These are phyloP conservation scores for Quadroppia sp. DNA, from an alignment of 2,888 invertebrate species.

Conservation along the genomic window DNA sequence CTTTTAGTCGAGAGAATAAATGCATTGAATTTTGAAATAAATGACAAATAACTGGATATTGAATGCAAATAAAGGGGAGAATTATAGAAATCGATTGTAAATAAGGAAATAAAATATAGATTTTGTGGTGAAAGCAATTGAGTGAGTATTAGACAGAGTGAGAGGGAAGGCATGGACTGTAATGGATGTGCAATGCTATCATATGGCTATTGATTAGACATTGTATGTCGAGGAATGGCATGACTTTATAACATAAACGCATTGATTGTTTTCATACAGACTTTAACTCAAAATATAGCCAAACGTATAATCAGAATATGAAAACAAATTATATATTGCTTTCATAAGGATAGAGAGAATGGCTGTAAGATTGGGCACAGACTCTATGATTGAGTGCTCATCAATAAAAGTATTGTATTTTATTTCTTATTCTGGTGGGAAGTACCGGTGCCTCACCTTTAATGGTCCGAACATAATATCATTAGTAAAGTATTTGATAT, in stretches of 20 bases:
- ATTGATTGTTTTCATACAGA: neutral
- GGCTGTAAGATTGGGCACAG: neutral
- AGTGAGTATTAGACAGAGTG: neutral
- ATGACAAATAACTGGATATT: neutral
- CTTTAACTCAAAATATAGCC: neutral
- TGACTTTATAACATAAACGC: constrained; percentile 27
- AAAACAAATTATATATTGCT: neutral
- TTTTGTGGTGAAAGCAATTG: constrained; percentile 1
- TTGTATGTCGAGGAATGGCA: neutral
- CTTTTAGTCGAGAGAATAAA: too few relatives aligned
- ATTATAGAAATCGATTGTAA: neutral
- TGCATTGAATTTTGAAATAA: neutral
- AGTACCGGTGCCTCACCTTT: constrained; percentile 30
- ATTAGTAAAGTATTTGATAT: neutral
- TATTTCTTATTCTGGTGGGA: neutral
- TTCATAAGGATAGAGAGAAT: neutral
- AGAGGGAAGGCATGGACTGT: neutral
- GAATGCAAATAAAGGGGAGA: neutral
- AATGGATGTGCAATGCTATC: neutral
- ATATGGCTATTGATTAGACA: neutral
- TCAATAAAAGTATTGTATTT: neutral
- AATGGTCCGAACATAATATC: constrained; percentile 14
- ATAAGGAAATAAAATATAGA: neutral
- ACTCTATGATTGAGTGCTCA: neutral
- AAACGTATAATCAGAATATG: neutral